A percentile compares a stretch with the other conserved stretches of the same genome.
Evolutionary conservation across 2,797 vertebrate genomes (phyloP).

Genomic region (Denticeps clupeoides): DNA sequence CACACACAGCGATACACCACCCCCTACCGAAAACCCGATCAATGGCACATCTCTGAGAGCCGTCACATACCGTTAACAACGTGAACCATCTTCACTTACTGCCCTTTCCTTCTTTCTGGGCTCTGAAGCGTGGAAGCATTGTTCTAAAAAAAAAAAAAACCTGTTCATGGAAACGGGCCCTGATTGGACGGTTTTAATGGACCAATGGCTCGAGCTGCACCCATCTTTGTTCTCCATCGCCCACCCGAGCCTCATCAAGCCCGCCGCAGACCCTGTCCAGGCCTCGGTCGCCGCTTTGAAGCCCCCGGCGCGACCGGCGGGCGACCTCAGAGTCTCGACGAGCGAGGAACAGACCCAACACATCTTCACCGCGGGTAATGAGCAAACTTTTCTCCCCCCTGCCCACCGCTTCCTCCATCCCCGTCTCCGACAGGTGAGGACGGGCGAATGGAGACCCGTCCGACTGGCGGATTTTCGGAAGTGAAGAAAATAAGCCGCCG

Average conservation of each 20-base stretch:
- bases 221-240: neutral
- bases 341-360: too few species aligned
- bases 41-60: constrained; percentile 36
- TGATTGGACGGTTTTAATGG: neutral
- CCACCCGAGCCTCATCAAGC: neutral
- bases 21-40: constrained; percentile 29
- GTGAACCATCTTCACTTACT: constrained; percentile 43
- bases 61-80: constrained; percentile 43
- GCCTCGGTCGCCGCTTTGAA: too few species aligned
- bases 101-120: constrained; percentile 17
- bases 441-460: neutral
- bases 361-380: too few species aligned
- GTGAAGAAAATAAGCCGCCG: constrained; percentile 26
- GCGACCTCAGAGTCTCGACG: too few species aligned
- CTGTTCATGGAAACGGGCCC: neutral
- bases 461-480: constrained; percentile 20
- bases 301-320: too few species aligned
- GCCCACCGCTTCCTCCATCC: neutral
- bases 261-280: too few species aligned
- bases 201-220: neutral
- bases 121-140: too few species aligned
- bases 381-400: constrained; percentile 18
- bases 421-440: neutral
- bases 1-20: constrained; percentile 12
- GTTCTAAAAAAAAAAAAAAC: too few species aligned